Conservation (phyloP, 2,797 vertebrate species). For the Propithecus deckenii region DNA sequence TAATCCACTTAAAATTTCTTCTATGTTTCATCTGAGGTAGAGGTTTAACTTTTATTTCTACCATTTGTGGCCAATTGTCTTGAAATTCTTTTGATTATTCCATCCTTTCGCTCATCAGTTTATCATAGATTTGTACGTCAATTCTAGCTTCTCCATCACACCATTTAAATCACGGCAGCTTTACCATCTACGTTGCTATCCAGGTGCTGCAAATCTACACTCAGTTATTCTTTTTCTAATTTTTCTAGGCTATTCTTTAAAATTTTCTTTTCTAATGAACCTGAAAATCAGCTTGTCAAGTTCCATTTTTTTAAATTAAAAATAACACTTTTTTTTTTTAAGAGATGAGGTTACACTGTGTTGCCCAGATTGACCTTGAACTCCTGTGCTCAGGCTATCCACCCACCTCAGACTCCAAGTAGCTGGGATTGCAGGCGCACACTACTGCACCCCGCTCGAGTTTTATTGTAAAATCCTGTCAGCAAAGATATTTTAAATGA, state of each 20-base stretch:
- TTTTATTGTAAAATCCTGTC: constrained; percentile 62
- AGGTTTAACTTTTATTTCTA: neutral
- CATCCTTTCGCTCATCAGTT: neutral
- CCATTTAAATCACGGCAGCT: constrained; percentile 42
- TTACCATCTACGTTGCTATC: constrained; percentile 35
- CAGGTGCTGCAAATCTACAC: neutral
- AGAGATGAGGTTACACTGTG: neutral
- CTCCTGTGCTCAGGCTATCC: neutral
- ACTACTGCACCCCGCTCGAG: neutral
- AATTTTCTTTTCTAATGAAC: constrained; percentile 65
- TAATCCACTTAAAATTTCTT: constrained; percentile 29
- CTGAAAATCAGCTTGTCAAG: constrained; percentile 72
- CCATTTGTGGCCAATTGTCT: neutral
- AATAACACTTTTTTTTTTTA: neutral
- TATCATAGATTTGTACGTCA: neutral
- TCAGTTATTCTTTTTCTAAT: constrained; percentile 46
- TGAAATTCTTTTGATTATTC: constrained; percentile 30
- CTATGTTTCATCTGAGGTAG: neutral
- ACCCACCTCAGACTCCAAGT: neutral
- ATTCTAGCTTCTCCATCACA: neutral
- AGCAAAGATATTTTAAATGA: constrained; percentile 50
- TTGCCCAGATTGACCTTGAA: neutral
- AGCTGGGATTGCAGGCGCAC: neutral
- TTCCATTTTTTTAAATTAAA: neutral
- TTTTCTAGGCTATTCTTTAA: constrained; percentile 55